phyloP scores from a whole-genome alignment of 37 sponge, comb jelly and placozoan genomes.

The Ephydatia muelleri region DNA sequence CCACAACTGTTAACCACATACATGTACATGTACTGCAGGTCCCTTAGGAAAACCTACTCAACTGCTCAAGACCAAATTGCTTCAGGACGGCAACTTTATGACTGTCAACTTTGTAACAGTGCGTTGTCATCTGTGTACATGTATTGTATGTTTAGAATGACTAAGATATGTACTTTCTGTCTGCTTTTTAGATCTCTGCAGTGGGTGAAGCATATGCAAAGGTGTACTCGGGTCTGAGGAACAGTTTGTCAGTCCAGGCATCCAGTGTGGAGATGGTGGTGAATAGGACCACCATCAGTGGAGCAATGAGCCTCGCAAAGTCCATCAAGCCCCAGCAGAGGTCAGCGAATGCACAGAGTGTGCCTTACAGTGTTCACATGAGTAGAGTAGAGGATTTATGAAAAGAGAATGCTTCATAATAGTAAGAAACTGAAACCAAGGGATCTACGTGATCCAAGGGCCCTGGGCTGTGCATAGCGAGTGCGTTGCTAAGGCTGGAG shows the following conservation, averaged over 20 bases:
- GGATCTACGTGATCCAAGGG: too few species aligned
- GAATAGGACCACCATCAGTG: constrained; percentile 33
- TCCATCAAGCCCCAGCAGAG: not conserved
- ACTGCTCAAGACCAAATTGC: constrained; percentile 43
- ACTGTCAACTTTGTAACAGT: constrained; percentile 45
- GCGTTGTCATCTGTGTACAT: not conserved
- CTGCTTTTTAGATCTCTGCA: constrained; percentile 15
- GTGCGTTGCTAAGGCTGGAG: too few species aligned
- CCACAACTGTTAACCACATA: not conserved
- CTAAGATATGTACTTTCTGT: not conserved
- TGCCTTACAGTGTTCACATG: too few species aligned
- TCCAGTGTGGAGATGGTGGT: constrained; percentile 46
- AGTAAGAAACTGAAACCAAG: too few species aligned
- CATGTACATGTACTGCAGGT: constrained; percentile 12
- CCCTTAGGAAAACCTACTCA: constrained; percentile 30
- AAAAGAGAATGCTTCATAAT: too few species aligned
- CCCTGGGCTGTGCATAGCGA: too few species aligned
- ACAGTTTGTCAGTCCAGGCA: constrained; percentile 59
- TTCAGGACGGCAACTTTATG: constrained; percentile 67
- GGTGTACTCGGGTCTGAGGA: constrained; percentile 69
- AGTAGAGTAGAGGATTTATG: too few species aligned
- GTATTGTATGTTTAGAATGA: not conserved
- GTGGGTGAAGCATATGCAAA: constrained; percentile 67
- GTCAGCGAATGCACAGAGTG: not conserved
- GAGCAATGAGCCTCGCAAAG: not conserved